Percentiles rank a stretch among this genome's conserved stretches.
These are phyloP conservation scores for Ariopsis seemanni DNA, from an alignment of 2,113 vertebrate genomes.

Conservation along the genomic window DNA sequence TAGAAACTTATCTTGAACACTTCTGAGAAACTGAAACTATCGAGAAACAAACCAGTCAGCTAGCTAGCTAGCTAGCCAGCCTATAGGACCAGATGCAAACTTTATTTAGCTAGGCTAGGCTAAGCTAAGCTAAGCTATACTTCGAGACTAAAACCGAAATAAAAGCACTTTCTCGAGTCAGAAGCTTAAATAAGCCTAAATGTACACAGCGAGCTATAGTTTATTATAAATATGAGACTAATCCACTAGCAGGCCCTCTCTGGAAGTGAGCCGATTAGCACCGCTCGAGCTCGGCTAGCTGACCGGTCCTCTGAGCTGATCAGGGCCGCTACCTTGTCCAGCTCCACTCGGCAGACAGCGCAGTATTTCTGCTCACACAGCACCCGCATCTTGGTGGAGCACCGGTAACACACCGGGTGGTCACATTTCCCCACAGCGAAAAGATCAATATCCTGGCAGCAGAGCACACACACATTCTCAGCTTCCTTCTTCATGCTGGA, in stretches of 20 bases:
- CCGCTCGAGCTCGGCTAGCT: neutral
- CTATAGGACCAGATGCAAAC: neutral
- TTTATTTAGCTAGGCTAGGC: neutral
- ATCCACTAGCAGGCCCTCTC: neutral
- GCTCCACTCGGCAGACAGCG: constrained; percentile 95
- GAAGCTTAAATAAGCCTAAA: neutral
- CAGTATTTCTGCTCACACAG: constrained; percentile 96
- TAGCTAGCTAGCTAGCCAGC: neutral
- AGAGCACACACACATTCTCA: constrained; percentile 84
- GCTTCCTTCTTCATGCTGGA: constrained; percentile 62
- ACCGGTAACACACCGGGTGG: constrained; percentile 95
- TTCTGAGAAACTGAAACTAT: neutral
- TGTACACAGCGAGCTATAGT: neutral
- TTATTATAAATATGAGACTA: no score
- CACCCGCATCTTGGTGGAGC: constrained; percentile 96
- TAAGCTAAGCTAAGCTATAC: neutral
- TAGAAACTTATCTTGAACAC: neutral
- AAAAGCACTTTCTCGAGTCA: neutral
- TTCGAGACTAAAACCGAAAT: no score
- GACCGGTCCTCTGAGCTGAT: neutral
- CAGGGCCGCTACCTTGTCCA: constrained; percentile 81
- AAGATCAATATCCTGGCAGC: constrained; percentile 90
- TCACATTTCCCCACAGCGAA: constrained; percentile 93
- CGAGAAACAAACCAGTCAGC: no score
- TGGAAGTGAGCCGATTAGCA: neutral